A percentile compares a stretch with the other conserved stretches of the same genome.
phyloP scores from a whole-genome alignment of 2,113 vertebrate species.

The Calonectris borealis region DNA sequence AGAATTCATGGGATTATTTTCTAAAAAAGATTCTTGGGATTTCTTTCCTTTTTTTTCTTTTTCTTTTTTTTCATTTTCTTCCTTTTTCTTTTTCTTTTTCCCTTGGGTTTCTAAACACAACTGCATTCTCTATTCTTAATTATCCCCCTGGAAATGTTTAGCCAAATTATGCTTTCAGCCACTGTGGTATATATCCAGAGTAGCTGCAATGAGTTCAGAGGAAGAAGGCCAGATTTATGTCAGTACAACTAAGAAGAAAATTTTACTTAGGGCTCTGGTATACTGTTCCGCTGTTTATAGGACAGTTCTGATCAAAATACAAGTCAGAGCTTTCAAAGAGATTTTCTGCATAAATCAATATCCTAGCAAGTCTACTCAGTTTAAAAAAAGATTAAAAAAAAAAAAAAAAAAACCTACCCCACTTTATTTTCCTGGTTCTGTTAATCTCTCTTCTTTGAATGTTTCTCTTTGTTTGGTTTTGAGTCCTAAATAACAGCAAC shows the following conservation, averaged over 20 bases:
- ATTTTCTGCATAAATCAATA: slow-evolving; percentile 20
- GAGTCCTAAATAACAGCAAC: slow-evolving; percentile 28
- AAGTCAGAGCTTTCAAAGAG: background rate
- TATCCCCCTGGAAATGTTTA: background rate
- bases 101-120: background rate
- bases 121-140: background rate
- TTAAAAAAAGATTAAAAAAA: background rate
- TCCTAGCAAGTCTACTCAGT: background rate
- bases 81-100: background rate
- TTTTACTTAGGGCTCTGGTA: background rate
- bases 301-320: slow-evolving; percentile 7
- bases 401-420: background rate
- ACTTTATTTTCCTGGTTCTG: background rate
- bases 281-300: background rate
- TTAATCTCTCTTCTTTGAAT: slow-evolving; percentile 8
- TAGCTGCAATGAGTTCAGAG: background rate
- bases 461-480: slow-evolving; percentile 15
- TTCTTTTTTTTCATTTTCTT: background rate
- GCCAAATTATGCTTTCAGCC: background rate
- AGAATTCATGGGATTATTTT: background rate
- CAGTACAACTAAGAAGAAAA: background rate
- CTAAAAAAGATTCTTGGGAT: background rate
- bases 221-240: background rate
- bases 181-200: background rate
- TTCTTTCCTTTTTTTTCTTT: background rate